Evolutionary conservation across 2,113 vertebrate species (phyloP).

Genomic region (Psittacula cyanocephala): DNA sequence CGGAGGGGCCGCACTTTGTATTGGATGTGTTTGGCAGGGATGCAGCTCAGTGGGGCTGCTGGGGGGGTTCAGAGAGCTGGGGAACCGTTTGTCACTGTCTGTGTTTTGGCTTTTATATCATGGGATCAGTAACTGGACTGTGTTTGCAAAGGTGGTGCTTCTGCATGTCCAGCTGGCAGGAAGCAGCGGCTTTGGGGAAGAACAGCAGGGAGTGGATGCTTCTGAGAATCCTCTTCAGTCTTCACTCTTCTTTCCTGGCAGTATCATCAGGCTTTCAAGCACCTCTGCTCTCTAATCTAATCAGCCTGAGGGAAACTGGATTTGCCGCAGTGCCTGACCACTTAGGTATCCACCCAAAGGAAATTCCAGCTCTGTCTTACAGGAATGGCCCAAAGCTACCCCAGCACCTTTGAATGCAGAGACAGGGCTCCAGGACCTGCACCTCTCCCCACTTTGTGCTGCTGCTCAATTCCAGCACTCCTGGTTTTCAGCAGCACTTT

Average conservation of each 20-base stretch:
- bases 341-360: not conserved
- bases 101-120: not conserved
- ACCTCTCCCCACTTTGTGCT: not conserved
- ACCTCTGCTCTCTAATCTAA: constrained; percentile 32
- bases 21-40: not conserved
- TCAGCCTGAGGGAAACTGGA: not conserved
- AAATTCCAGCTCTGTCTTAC: not conserved
- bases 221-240: not conserved
- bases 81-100: not conserved
- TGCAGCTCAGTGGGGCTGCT: not conserved
- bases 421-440: not conserved
- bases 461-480: not conserved
- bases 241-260: constrained; percentile 26
- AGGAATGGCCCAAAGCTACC: not conserved
- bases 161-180: not conserved
- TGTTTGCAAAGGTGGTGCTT: not conserved
- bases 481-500: not conserved
- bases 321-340: not conserved
- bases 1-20: rapidly evolving
- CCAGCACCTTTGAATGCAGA: not conserved
- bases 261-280: not conserved
- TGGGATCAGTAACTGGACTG: not conserved
- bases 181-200: not conserved
- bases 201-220: not conserved
- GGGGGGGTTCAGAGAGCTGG: not conserved